Evolutionary conservation across 2,113 vertebrate species (phyloP), one percentile per base, ranked within the genome.

Genomic region (Colinus virginianus): DNA sequence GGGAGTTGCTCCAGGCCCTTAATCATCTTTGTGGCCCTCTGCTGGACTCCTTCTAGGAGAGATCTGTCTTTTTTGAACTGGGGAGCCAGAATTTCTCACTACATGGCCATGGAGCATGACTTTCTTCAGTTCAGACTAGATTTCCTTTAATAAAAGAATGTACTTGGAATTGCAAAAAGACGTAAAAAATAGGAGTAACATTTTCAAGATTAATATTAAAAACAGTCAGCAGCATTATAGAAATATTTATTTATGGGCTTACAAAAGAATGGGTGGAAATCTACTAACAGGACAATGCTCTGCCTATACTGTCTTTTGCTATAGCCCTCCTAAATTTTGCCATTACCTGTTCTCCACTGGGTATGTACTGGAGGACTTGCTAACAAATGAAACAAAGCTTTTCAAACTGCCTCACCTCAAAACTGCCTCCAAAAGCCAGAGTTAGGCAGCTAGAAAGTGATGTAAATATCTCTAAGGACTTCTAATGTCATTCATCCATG

Each of bases 321-420:
- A 11, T 66, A 72, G 59, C 26, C 0, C 0, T 88, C 38, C 71
- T 89, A 76, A 80, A 69, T 86, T 77, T 72, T 87, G 9, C 51
- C 70, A 30, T 55, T 74, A 64, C 26, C 8, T 69, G 78, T 75
- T 83, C 49, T 93, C 53, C 30, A 69, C 42, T 78, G 64, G 10
- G 2, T 45, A 66, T 78, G 61, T 82, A 75, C 28, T 66, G 51
- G 62, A 94, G 30, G 63, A 92, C n/a, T 80, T 89, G 78, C 32
- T 89, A 96, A 90, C 40, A 93, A 93, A 69, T 48, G 76, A 94
- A 90, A 91, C 83, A 62, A 80, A 84, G 72, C 12, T 76, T 88
- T 91, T 87, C 74, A 74, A 58, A 70, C 53, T 25, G 88, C 26
- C 46, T 87, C 62, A 94, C 83, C 86, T 88, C 77, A 84, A 92